Conservation (phyloP, 2,888 invertebrate species). For the Metellina segmentata region DNA sequence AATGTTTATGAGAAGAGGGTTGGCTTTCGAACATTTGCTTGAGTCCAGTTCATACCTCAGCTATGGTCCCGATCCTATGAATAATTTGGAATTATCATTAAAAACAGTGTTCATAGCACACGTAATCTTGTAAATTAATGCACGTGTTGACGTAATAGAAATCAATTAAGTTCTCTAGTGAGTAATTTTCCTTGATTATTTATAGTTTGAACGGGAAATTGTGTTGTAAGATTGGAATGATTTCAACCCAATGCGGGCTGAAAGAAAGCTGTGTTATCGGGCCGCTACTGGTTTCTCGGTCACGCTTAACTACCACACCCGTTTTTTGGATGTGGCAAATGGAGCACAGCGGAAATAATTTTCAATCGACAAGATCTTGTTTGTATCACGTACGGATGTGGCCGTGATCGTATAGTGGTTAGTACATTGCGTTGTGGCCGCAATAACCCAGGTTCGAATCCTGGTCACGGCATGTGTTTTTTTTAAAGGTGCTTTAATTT, state of each 20-base stretch:
- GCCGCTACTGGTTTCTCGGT: neutral
- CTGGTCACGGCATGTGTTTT: neutral
- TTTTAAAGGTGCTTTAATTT: neutral
- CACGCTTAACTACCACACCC: slow-evolving; percentile 24
- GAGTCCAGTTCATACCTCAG: too few species aligned
- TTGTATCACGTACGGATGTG: neutral
- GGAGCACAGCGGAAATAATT: neutral
- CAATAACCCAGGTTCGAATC: slow-evolving; percentile 61
- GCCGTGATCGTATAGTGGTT: slow-evolving; percentile 62
- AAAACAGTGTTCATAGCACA: too few species aligned
- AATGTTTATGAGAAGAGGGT: too few species aligned
- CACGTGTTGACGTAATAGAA: too few species aligned
- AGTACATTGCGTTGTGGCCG: slow-evolving; percentile 62
- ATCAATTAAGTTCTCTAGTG: too few species aligned
- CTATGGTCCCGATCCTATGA: too few species aligned
- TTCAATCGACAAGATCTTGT: neutral
- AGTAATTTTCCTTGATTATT: neutral
- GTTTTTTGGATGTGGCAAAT: neutral
- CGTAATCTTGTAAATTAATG: too few species aligned
- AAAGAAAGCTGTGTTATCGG: too few species aligned
- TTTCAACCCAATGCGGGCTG: neutral
- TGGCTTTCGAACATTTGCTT: too few species aligned
- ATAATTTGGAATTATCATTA: too few species aligned
- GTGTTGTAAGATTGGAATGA: neutral
- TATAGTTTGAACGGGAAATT: neutral